Evolutionary conservation across 2,888 invertebrate genomes (phyloP).

Genomic region (Artemia sp.): DNA sequence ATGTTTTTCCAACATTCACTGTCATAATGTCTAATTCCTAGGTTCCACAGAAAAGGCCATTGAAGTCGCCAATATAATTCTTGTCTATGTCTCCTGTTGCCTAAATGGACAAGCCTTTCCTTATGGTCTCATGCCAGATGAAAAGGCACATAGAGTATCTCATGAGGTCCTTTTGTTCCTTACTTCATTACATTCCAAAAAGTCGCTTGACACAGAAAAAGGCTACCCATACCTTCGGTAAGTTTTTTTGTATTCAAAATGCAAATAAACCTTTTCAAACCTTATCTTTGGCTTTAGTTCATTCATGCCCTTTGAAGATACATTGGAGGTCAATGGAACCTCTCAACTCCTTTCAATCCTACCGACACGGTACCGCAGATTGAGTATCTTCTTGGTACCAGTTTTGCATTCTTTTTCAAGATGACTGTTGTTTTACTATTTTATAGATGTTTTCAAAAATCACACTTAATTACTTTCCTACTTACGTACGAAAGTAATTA

Average conservation of each 20-base stretch:
- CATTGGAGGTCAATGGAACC: too few species aligned
- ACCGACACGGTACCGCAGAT: too few species aligned
- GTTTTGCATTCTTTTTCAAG: too few species aligned
- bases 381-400: too few species aligned
- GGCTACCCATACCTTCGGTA: constrained; percentile 48
- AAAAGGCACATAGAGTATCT: constrained; percentile 47
- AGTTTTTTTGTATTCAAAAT: constrained; percentile 26
- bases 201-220: constrained; percentile 42
- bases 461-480: too few species aligned
- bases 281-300: neutral
- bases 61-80: constrained; percentile 56
- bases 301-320: too few species aligned
- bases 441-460: too few species aligned
- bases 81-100: constrained; percentile 72
- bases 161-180: constrained; percentile 52
- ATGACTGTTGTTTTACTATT: too few species aligned
- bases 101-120: constrained; percentile 71
- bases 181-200: constrained; percentile 47
- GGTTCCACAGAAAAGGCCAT: constrained; percentile 27
- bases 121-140: constrained; percentile 47
- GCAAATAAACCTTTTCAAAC: constrained; percentile 20
- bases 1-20: too few species aligned
- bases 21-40: too few species aligned
- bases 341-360: too few species aligned
- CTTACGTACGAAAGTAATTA: too few species aligned